These are phyloP conservation scores for Acrobasis repandana DNA, from an alignment of 2,888 invertebrate species.

Conservation along the genomic window DNA sequence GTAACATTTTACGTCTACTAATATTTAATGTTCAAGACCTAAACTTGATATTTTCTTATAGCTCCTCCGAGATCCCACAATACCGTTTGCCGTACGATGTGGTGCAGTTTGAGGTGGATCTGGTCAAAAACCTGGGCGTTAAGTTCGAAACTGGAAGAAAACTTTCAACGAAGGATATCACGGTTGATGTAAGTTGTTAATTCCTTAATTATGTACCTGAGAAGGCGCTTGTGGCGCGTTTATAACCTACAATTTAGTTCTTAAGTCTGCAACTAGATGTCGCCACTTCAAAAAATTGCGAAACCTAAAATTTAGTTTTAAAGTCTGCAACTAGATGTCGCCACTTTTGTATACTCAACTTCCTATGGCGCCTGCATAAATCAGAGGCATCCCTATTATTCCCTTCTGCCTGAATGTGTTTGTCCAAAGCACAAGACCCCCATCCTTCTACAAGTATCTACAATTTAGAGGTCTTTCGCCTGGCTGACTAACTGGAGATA, in stretches of 20 bases:
- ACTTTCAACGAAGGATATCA: constrained; percentile 88
- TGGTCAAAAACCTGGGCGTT: constrained; percentile 96
- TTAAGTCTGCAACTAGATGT: constrained; percentile 1
- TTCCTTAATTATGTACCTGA: background rate
- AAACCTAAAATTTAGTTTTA: background rate
- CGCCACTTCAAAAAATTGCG: no score
- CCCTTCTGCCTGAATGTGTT: no score
- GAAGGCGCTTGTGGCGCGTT: no score
- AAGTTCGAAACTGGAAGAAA: constrained; percentile 89
- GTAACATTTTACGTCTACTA: background rate
- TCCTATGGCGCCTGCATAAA: no score
- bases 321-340: background rate
- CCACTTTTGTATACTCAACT: no score
- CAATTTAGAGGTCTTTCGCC: no score
- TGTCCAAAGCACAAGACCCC: no score
- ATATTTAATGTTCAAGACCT: background rate
- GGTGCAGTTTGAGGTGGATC: constrained; percentile 95
- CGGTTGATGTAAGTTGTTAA: constrained; percentile 83
- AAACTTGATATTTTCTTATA: constrained; percentile 58
- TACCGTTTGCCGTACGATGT: constrained; percentile 96
- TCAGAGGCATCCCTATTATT: no score
- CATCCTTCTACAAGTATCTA: no score
- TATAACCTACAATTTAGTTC: background rate
- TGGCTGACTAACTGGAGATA: no score
- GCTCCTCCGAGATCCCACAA: constrained; percentile 98